Percentiles rank a stretch among this genome's conserved stretches.
Evolutionary conservation across 2,113 vertebrate species (phyloP).

Genomic region (Cisticola juncidis): DNA sequence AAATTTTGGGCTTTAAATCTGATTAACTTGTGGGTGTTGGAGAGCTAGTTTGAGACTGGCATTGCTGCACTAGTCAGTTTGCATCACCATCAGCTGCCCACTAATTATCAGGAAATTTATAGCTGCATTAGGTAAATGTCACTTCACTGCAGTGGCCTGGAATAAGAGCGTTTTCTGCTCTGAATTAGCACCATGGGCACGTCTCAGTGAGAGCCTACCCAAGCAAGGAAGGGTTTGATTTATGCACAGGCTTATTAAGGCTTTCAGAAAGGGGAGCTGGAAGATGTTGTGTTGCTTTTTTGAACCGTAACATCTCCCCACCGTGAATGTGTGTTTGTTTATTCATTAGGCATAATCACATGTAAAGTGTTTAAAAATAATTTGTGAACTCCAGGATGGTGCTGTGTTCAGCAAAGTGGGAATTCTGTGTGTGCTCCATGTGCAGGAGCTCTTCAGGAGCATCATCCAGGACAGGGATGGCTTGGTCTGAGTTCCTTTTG

Average conservation of each 20-base stretch:
- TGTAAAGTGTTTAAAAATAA: conserved; percentile 6
- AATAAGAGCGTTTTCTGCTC: conserved; percentile 73
- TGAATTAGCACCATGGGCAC: conserved; percentile 74
- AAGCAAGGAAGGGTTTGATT: conserved; percentile 62
- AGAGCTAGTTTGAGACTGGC: conserved; percentile 78
- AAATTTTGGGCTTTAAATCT: background rate
- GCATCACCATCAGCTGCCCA: conserved; percentile 86
- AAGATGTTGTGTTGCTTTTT: conserved; percentile 30
- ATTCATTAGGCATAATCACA: conserved; percentile 1
- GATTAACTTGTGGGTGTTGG: conserved; percentile 64
- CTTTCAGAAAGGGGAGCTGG: conserved; percentile 38
- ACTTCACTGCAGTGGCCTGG: conserved; percentile 84
- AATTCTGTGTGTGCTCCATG: background rate
- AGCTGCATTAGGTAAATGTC: conserved; percentile 93
- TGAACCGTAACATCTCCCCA: conserved; percentile 25
- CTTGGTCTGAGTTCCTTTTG: background rate
- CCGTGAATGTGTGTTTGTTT: background rate
- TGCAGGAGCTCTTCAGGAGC: background rate
- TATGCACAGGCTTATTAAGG: conserved; percentile 50
- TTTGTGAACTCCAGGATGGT: background rate
- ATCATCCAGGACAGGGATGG: background rate
- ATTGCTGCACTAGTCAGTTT: conserved; percentile 80
- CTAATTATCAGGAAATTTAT: conserved; percentile 90
- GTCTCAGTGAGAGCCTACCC: conserved; percentile 56
- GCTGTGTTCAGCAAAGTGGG: fast-evolving